A percentile compares a stretch with the other conserved stretches of the same genome.
These are phyloP conservation scores for Toxostoma redivivum DNA, from an alignment of 2,113 vertebrate species.

Conservation along the genomic window DNA sequence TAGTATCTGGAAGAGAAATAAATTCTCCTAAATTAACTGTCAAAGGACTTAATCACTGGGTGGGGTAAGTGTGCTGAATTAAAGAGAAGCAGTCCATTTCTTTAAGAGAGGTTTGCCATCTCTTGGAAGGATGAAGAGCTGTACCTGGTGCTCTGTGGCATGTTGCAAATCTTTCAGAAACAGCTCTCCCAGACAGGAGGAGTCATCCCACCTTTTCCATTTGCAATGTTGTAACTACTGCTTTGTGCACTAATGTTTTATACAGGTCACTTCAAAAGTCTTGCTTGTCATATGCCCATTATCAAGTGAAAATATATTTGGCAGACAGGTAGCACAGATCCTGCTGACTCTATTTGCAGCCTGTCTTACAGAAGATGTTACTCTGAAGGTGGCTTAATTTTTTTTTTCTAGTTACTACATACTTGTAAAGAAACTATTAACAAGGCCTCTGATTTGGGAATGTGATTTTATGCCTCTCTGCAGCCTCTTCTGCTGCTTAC, in stretches of 20 bases:
- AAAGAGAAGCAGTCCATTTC: neutral
- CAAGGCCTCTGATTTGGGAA: neutral
- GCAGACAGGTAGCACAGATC: neutral
- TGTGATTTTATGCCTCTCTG: neutral
- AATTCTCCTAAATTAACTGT: neutral
- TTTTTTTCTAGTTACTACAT: neutral
- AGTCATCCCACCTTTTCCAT: neutral
- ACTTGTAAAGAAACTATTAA: neutral
- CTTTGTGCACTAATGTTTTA: rapidly evolving
- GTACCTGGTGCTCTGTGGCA: neutral
- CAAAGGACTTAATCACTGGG: neutral
- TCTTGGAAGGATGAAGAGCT: neutral
- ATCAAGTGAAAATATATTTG: neutral
- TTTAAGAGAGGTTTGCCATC: neutral
- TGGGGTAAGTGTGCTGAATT: neutral
- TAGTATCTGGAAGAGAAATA: neutral
- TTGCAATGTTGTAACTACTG: neutral
- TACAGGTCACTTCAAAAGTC: neutral
- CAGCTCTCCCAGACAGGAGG: neutral
- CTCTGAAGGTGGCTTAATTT: neutral
- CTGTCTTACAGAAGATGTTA: neutral
- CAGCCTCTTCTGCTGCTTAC: neutral
- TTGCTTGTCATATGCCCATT: neutral
- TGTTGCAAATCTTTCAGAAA: neutral
- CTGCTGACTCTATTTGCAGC: neutral